Evolutionary conservation across 2,888 invertebrate genomes (phyloP).

Genomic region (Helleia helle): DNA sequence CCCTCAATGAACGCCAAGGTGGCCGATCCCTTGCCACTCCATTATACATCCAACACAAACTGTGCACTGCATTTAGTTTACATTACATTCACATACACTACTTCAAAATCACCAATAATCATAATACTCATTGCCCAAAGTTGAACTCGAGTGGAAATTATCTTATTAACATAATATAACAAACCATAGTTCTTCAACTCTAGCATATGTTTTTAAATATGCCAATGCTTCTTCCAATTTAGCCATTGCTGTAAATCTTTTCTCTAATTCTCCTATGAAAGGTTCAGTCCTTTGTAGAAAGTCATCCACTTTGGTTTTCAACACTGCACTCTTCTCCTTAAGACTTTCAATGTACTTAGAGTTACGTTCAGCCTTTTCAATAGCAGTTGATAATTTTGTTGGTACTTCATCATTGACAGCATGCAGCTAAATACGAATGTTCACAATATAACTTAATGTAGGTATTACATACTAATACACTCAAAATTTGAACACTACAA

Average conservation of each 20-base stretch:
- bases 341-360: constrained; percentile 61
- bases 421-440: constrained; percentile 66
- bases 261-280: constrained; percentile 56
- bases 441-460: too few relatives aligned
- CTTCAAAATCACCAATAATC: too few relatives aligned
- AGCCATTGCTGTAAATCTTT: constrained; percentile 53
- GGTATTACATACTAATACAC: too few relatives aligned
- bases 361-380: constrained; percentile 76
- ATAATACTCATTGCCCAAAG: too few relatives aligned
- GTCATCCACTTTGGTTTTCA: constrained; percentile 47
- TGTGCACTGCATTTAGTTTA: too few relatives aligned
- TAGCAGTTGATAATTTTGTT: constrained; percentile 75
- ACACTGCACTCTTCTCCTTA: constrained; percentile 56
- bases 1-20: too few relatives aligned
- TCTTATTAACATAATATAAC: not conserved
- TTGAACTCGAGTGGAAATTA: too few relatives aligned
- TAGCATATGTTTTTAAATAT: constrained; percentile 80
- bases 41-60: too few relatives aligned
- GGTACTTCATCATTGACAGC: constrained; percentile 77
- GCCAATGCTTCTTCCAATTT: constrained; percentile 74
- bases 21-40: too few relatives aligned
- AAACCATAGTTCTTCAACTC: constrained; percentile 82
- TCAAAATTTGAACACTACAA: too few relatives aligned
- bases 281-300: constrained; percentile 52
- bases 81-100: too few relatives aligned